Percentiles rank a stretch among this genome's conserved stretches.
These are phyloP conservation scores for Malacoraja senta DNA, from an alignment of 2,797 vertebrate species.

Conservation along the genomic window DNA sequence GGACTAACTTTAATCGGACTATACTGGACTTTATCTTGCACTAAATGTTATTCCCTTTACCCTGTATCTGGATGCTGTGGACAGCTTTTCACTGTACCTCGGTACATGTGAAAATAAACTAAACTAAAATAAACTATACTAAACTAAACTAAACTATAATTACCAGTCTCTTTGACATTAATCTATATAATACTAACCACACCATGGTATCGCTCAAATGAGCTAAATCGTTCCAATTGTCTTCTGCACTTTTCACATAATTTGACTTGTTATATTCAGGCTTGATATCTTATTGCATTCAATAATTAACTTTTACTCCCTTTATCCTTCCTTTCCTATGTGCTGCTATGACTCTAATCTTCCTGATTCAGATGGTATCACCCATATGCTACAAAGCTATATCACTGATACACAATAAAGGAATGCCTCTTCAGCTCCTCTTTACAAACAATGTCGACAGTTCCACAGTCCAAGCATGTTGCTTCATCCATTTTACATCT, in stretches of 20 bases:
- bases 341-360: not conserved
- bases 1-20: too few relatives aligned
- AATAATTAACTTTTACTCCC: not conserved
- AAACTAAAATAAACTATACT: too few relatives aligned
- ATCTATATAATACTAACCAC: not conserved
- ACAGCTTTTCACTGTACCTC: too few relatives aligned
- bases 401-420: not conserved
- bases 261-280: not conserved
- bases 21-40: too few relatives aligned
- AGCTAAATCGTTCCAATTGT: not conserved
- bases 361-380: not conserved
- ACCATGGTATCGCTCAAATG: not conserved
- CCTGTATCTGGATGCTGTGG: too few relatives aligned
- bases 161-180: not conserved
- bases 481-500: not conserved
- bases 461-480: not conserved
- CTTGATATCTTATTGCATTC: not conserved
- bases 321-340: not conserved
- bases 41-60: too few relatives aligned
- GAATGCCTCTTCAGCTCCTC: not conserved
- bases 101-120: too few relatives aligned
- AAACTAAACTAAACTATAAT: not conserved
- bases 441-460: not conserved
- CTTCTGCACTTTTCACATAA: not conserved
- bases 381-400: not conserved